Percentiles rank a stretch among this genome's conserved stretches.
Conservation (phyloP, 2,113 vertebrate species). For the Grammomys surdaster region DNA sequence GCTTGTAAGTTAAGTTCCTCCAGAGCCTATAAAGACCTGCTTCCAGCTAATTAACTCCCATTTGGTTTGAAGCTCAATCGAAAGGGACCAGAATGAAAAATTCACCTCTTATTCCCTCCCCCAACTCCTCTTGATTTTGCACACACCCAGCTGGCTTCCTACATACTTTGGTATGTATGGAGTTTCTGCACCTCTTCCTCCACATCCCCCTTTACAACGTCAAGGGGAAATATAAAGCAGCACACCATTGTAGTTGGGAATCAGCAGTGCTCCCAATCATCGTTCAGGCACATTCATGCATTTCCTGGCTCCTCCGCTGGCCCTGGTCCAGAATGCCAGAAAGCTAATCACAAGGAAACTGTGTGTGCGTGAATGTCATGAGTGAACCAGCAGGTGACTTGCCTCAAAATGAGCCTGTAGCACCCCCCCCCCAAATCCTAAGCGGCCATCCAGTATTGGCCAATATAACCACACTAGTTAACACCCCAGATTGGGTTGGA, state of each 20-base stretch:
- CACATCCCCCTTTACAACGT: background rate
- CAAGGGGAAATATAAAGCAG: conserved; percentile 8
- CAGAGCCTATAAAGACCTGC: background rate
- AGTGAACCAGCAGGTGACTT: conserved; percentile 29
- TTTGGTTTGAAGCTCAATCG: conserved; percentile 8
- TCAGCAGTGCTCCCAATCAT: background rate
- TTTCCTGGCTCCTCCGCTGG: conserved; percentile 46
- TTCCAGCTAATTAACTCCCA: conserved; percentile 36
- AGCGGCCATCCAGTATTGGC: conserved; percentile 36
- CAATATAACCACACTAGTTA: conserved; percentile 65
- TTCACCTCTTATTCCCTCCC: background rate
- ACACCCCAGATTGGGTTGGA: conserved; percentile 62
- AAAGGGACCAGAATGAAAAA: conserved; percentile 40
- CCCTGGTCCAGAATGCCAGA: conserved; percentile 39
- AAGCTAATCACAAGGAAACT: conserved; percentile 62
- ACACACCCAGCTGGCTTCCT: background rate
- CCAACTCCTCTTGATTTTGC: background rate
- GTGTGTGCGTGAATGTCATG: background rate
- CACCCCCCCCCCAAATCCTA: background rate
- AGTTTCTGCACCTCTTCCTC: background rate
- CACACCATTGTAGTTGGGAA: background rate
- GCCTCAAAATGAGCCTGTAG: conserved; percentile 38
- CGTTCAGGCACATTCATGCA: background rate
- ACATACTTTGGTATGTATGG: background rate
- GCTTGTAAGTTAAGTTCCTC: conserved; percentile 44